Evolutionary conservation across 2,113 vertebrate species (phyloP).

Genomic region (Syngnathus scovelli): DNA sequence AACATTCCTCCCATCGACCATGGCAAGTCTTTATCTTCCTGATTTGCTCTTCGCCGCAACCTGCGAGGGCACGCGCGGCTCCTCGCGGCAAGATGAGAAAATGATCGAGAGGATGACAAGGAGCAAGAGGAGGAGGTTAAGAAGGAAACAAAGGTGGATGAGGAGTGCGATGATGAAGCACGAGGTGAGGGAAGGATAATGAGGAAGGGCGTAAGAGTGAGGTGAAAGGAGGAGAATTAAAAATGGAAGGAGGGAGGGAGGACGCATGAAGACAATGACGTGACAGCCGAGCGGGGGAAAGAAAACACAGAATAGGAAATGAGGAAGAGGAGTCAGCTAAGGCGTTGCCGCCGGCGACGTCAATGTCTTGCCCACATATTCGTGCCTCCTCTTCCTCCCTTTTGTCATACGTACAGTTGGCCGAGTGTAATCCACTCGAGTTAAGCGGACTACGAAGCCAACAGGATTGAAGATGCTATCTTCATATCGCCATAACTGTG

Average conservation of each 20-base stretch:
- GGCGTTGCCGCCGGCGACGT: slow-evolving; percentile 38
- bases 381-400: not conserved
- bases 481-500: not conserved
- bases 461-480: not conserved
- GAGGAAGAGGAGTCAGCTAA: slow-evolving; percentile 35
- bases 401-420: slow-evolving; percentile 7
- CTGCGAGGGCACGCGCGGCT: not conserved
- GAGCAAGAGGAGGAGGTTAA: not conserved
- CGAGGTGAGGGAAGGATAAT: not conserved
- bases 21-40: not conserved
- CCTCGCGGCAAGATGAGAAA: not conserved
- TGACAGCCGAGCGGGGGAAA: not conserved
- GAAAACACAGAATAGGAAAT: slow-evolving; percentile 11
- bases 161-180: not conserved
- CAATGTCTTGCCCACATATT: slow-evolving; percentile 16
- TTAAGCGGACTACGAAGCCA: slow-evolving; percentile 10
- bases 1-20: not conserved
- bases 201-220: not conserved
- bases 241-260: not conserved
- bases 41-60: not conserved
- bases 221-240: not conserved
- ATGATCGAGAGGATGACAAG: not conserved
- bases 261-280: slow-evolving; percentile 22
- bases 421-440: slow-evolving; percentile 25
- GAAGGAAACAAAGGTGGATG: not conserved